Percentiles rank a stretch among this genome's conserved stretches.
Conservation (phyloP, 2,888 invertebrate genomes). For the Cryptocephalus primarius region DNA sequence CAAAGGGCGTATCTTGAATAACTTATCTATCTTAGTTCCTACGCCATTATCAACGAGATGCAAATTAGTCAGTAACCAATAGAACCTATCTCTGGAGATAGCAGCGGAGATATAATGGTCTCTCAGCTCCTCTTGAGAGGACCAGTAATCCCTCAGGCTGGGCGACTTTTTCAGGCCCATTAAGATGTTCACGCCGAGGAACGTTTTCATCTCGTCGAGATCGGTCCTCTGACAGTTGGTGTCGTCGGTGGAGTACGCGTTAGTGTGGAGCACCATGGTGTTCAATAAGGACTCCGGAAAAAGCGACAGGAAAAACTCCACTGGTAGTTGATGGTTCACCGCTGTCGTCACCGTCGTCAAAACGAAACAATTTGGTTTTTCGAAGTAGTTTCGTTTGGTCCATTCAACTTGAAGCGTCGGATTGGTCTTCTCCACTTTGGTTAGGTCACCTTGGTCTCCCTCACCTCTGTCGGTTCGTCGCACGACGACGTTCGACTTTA, state of each 20-base stretch:
- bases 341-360: too few relatives aligned
- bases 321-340: not conserved
- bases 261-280: slow-evolving; percentile 1
- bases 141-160: slow-evolving; percentile 6
- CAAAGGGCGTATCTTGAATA: slow-evolving; percentile 18
- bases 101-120: slow-evolving; percentile 2
- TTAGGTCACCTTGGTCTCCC: too few relatives aligned
- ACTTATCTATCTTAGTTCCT: slow-evolving; percentile 14
- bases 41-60: slow-evolving; percentile 17
- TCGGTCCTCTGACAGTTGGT: not conserved
- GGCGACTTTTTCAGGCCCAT: slow-evolving; percentile 4
- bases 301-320: not conserved
- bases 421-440: too few relatives aligned
- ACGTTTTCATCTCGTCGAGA: not conserved
- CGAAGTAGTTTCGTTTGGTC: too few relatives aligned
- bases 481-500: too few relatives aligned
- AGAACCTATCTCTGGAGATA: slow-evolving; percentile 4
- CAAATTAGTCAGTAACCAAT: slow-evolving; percentile 4
- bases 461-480: too few relatives aligned
- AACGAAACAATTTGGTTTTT: too few relatives aligned
- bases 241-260: not conserved
- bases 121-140: slow-evolving; percentile 4
- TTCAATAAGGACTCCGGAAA: not conserved
- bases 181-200: slow-evolving; percentile 2
- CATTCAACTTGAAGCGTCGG: too few relatives aligned